phyloP scores from a whole-genome alignment of 2,113 vertebrate genomes.

The Tachycineta bicolor region DNA sequence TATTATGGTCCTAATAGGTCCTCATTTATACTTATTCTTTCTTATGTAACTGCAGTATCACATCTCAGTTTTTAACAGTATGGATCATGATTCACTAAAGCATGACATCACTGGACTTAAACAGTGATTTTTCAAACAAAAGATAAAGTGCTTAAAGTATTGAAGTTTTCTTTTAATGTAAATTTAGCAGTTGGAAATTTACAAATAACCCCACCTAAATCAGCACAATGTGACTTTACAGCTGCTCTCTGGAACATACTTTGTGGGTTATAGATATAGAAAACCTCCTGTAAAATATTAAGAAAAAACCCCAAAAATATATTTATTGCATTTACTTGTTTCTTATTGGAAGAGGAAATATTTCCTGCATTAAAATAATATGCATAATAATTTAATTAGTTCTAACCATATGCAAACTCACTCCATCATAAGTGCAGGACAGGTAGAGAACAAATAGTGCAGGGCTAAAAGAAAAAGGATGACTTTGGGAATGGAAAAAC shows the following conservation, averaged over 20 bases:
- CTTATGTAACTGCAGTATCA: background rate
- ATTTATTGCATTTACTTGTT: background rate
- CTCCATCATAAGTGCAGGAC: background rate
- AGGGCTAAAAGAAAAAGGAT: background rate
- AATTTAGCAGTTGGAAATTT: background rate
- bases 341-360: background rate
- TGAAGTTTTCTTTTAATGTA: background rate
- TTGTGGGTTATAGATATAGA: background rate
- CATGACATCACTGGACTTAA: background rate
- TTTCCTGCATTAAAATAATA: background rate
- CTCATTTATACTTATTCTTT: background rate
- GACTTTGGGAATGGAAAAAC: background rate
- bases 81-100: background rate
- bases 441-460: background rate
- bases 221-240: background rate
- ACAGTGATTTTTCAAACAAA: background rate
- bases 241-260: background rate
- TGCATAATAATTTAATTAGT: background rate
- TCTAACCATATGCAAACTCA: background rate
- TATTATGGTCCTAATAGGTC: background rate
- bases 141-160: background rate
- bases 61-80: background rate
- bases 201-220: background rate
- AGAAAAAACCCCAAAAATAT: rapidly evolving
- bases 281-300: background rate